Percentiles rank a stretch among this genome's conserved stretches.
These are phyloP conservation scores for Paraescarpia echinospica DNA, from an alignment of 1,140 invertebrate species.

Conservation along the genomic window DNA sequence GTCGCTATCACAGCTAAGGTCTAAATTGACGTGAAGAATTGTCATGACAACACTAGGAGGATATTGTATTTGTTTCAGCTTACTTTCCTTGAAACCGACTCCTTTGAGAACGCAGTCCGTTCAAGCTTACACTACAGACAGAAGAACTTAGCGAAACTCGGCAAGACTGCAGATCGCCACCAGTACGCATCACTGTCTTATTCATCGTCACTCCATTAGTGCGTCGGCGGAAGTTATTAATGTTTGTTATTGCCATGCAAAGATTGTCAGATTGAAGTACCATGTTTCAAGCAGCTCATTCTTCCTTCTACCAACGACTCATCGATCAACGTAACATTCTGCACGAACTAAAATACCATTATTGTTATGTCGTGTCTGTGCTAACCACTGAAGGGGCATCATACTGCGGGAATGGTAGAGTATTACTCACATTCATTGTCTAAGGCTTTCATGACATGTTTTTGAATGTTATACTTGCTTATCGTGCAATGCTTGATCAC, in stretches of 20 bases:
- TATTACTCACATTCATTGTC: not conserved
- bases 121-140: slow-evolving; percentile 75
- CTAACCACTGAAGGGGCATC: not conserved
- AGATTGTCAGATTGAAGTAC: too few relatives aligned
- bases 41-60: slow-evolving; percentile 14
- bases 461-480: not conserved
- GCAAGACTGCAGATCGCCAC: slow-evolving; percentile 78
- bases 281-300: not conserved
- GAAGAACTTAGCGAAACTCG: slow-evolving; percentile 74
- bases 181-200: slow-evolving; percentile 58
- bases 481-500: too few relatives aligned
- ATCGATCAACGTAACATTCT: not conserved
- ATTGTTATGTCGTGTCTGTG: not conserved
- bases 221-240: not conserved
- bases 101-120: slow-evolving; percentile 75
- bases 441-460: not conserved
- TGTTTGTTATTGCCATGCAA: not conserved
- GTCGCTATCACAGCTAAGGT: not conserved
- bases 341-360: not conserved
- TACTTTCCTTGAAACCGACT: slow-evolving; percentile 70
- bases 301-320: not conserved
- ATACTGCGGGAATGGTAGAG: not conserved
- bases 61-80: slow-evolving; percentile 18
- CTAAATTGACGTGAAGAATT: not conserved
- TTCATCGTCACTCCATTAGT: not conserved